Percentiles rank a stretch among this genome's conserved stretches.
Conservation (phyloP, 1,140 invertebrate genomes). For the Lepidurus arcticus region DNA sequence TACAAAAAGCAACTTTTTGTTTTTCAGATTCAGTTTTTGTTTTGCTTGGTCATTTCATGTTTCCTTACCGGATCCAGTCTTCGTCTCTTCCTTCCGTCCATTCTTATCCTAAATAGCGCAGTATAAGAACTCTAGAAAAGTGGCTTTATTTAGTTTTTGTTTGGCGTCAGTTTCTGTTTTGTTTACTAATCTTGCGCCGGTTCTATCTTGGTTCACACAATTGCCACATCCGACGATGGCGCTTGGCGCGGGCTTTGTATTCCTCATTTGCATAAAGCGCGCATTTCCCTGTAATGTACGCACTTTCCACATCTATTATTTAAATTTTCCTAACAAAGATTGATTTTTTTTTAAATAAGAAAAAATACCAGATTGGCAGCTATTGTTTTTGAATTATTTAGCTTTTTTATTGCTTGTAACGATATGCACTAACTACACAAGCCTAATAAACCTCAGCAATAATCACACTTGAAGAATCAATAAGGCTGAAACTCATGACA, state of each 20-base stretch:
- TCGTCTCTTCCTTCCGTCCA: conserved; percentile 26
- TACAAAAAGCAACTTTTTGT: no score
- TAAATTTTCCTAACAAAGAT: no score
- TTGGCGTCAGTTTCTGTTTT: background rate
- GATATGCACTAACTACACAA: conserved; percentile 4
- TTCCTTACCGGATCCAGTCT: conserved; percentile 28
- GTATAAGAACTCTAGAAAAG: background rate
- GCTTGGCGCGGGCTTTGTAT: background rate
- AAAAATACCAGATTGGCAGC: no score
- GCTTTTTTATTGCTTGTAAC: background rate
- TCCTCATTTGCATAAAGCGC: background rate
- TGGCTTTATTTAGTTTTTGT: background rate
- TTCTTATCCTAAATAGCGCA: background rate
- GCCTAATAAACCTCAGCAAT: background rate
- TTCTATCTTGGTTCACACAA: background rate
- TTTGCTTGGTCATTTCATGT: background rate
- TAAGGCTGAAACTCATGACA: conserved; percentile 3
- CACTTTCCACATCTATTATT: no score
- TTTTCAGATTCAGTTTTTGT: no score
- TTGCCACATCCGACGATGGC: background rate
- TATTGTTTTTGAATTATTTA: background rate
- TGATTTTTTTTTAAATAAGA: no score
- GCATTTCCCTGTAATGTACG: no score
- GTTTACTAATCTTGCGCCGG: conserved; percentile 16
- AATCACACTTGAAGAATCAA: conserved; percentile 6